These are phyloP conservation scores for Hypotaenidia okinawae DNA, from an alignment of 2,797 vertebrate species.

Conservation along the genomic window DNA sequence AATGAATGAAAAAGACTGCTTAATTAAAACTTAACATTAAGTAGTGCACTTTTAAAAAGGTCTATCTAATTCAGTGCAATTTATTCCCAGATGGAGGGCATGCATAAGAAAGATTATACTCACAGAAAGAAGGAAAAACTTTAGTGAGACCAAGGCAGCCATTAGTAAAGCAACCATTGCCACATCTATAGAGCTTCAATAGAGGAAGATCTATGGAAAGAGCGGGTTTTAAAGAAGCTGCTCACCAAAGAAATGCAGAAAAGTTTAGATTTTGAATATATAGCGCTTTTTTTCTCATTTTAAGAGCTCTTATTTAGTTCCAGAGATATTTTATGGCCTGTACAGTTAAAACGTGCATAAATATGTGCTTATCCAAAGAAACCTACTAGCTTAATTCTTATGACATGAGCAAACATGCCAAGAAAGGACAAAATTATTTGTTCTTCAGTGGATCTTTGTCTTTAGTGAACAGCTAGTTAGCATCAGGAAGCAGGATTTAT, in stretches of 20 bases:
- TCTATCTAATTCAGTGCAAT: constrained; percentile 3
- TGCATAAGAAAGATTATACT: neutral
- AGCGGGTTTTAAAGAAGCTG: neutral
- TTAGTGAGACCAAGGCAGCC: neutral
- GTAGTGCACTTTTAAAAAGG: constrained; percentile 19
- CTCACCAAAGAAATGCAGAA: neutral
- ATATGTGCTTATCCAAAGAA: neutral
- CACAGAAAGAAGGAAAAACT: neutral
- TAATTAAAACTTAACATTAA: constrained; percentile 57
- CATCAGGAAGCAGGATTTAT: neutral
- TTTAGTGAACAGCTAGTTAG: neutral
- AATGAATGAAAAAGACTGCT: constrained; percentile 44
- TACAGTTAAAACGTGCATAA: neutral
- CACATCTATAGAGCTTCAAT: neutral
- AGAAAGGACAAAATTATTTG: neutral
- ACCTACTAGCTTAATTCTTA: neutral
- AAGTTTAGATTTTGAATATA: neutral
- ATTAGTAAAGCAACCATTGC: neutral
- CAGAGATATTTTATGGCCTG: neutral
- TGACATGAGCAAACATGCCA: neutral
- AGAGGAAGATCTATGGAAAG: neutral
- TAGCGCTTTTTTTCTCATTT: neutral
- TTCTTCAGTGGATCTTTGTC: neutral
- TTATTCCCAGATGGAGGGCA: constrained; percentile 23
- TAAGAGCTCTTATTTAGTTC: neutral